Evolutionary conservation across 2,888 invertebrate species (phyloP).

Genomic region (Cheilosia variabilis): DNA sequence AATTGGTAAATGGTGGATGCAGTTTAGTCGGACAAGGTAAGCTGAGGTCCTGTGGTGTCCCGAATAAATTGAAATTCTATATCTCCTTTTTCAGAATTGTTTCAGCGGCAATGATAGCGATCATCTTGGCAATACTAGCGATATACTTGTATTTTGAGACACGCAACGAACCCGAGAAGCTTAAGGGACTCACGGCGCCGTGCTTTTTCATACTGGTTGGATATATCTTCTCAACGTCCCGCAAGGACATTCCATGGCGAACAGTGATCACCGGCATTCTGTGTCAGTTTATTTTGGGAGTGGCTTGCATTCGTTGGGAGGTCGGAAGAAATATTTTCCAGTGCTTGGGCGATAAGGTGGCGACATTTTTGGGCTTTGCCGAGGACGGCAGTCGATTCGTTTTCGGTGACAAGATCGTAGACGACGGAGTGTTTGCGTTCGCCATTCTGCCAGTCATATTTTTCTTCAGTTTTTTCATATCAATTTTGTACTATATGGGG

Average conservation of each 20-base stretch:
- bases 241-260: constrained; percentile 88
- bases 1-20: constrained; percentile 77
- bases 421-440: constrained; percentile 91
- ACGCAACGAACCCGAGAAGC: constrained; percentile 85
- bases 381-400: constrained; percentile 93
- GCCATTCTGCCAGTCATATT: constrained; percentile 95
- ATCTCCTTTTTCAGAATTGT: constrained; percentile 83
- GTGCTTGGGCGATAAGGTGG: constrained; percentile 87
- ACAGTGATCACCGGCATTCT: constrained; percentile 91
- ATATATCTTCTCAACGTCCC: constrained; percentile 87
- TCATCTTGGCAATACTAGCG: constrained; percentile 84
- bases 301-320: constrained; percentile 93
- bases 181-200: constrained; percentile 89
- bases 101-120: constrained; percentile 83
- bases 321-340: constrained; percentile 88
- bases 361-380: constrained; percentile 91
- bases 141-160: constrained; percentile 88
- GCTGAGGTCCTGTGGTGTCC: neutral
- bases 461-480: constrained; percentile 96
- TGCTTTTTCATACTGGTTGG: constrained; percentile 86
- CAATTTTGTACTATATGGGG: constrained; percentile 94
- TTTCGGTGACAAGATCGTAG: constrained; percentile 89
- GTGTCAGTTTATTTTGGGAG: constrained; percentile 93
- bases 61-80: neutral
- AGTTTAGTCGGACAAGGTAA: constrained; percentile 79